A percentile compares a stretch with the other conserved stretches of the same genome.
Evolutionary conservation across 2,113 vertebrate genomes (phyloP).

Genomic region (Mormoops blainvillei): DNA sequence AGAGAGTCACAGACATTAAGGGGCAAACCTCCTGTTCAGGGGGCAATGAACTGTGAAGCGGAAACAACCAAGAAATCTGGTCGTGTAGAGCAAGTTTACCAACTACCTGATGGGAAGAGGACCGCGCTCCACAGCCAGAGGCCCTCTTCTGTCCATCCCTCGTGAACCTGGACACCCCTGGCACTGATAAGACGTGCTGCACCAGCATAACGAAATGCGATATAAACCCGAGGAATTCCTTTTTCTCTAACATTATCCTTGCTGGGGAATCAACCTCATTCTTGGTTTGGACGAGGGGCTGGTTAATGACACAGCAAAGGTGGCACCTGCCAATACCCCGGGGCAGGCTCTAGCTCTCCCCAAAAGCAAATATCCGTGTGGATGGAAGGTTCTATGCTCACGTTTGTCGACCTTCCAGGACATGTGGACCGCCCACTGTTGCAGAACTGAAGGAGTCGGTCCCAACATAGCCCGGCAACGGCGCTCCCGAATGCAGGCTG

Average conservation of each 20-base stretch:
- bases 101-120: constrained; percentile 62
- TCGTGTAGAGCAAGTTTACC: constrained; percentile 53
- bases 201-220: constrained; percentile 63
- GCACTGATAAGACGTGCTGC: constrained; percentile 64
- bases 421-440: constrained; percentile 57
- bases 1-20: constrained; percentile 50
- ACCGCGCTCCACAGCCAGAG: constrained; percentile 65
- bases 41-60: constrained; percentile 60
- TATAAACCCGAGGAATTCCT: constrained; percentile 54
- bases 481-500: constrained; percentile 62
- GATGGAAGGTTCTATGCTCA: constrained; percentile 69
- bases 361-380: constrained; percentile 53
- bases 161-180: constrained; percentile 53
- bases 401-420: constrained; percentile 65
- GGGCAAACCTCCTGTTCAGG: constrained; percentile 44
- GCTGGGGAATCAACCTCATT: constrained; percentile 71
- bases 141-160: constrained; percentile 60
- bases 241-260: constrained; percentile 68
- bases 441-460: constrained; percentile 66
- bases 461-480: constrained; percentile 61
- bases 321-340: constrained; percentile 39
- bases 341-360: constrained; percentile 55
- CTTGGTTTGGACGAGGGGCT: constrained; percentile 63
- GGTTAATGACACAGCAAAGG: constrained; percentile 52
- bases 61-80: constrained; percentile 53